These are phyloP conservation scores for Lucilia cuprina DNA, from an alignment of 1,140 invertebrate genomes.

Conservation along the genomic window DNA sequence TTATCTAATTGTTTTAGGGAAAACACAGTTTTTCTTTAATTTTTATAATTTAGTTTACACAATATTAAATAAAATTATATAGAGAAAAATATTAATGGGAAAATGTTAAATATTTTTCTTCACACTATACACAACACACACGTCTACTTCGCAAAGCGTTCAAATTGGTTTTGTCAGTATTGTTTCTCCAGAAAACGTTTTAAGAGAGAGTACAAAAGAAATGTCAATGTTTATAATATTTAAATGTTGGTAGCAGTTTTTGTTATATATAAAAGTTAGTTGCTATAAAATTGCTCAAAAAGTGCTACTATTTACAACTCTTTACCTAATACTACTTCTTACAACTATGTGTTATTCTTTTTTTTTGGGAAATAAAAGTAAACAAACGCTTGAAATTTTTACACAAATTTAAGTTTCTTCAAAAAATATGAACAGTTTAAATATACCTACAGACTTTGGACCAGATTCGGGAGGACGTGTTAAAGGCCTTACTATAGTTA, in stretches of 20 bases:
- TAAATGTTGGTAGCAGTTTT: not conserved
- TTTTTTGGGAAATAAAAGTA: too few relatives aligned
- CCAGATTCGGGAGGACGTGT: conserved; percentile 82
- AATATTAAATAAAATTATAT: not conserved
- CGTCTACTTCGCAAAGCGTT: not conserved
- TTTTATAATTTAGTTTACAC: not conserved
- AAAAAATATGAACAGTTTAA: conserved; percentile 59
- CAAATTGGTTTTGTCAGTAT: conserved; percentile 11
- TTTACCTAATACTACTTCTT: too few relatives aligned
- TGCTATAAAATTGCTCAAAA: too few relatives aligned
- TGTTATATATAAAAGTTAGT: not conserved
- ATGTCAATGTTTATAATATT: not conserved
- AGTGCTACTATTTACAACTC: too few relatives aligned
- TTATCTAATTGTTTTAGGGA: not conserved
- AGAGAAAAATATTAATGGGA: not conserved
- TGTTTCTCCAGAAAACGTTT: not conserved
- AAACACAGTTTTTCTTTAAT: not conserved
- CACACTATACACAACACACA: not conserved
- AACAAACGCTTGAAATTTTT: too few relatives aligned
- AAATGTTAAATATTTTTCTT: conserved; percentile 13
- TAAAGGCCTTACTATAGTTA: conserved; percentile 90
- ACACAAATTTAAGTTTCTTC: too few relatives aligned
- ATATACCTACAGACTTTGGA: conserved; percentile 77
- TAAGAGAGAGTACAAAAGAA: not conserved
- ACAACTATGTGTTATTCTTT: too few relatives aligned